These are phyloP conservation scores for Odocoileus hemionus DNA, from an alignment of 2,113 vertebrate genomes.

Conservation along the genomic window DNA sequence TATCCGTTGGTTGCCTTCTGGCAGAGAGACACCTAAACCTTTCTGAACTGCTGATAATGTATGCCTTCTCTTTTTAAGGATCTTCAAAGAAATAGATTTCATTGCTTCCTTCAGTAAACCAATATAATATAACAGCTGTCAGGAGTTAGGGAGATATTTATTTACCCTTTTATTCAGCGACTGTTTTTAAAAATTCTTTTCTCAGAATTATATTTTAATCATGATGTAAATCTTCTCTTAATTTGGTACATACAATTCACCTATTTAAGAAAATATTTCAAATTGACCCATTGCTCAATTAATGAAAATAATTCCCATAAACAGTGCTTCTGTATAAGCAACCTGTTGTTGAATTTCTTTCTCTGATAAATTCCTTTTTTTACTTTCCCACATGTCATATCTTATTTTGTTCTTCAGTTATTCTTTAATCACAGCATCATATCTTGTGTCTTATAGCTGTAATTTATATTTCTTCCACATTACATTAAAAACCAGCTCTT, in stretches of 20 bases:
- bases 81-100: background rate
- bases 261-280: background rate
- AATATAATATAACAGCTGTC: background rate
- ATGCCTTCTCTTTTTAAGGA: background rate
- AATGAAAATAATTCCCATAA: background rate
- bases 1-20: background rate
- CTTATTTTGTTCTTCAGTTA: background rate
- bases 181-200: background rate
- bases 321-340: background rate
- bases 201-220: background rate
- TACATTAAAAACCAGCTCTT: background rate
- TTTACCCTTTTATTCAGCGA: background rate
- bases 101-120: background rate
- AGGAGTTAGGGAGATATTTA: background rate
- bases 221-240: background rate
- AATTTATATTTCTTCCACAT: background rate
- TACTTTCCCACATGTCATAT: background rate
- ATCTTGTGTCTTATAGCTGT: background rate
- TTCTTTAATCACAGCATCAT: background rate
- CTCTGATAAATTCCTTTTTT: background rate
- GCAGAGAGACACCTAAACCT: background rate
- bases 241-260: background rate
- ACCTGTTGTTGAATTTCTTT: background rate
- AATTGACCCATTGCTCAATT: background rate
- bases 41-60: slow-evolving; percentile 17